Base-by-base conservation (phyloP, 2,113 vertebrate species). In the Chitala chitala region DNA sequence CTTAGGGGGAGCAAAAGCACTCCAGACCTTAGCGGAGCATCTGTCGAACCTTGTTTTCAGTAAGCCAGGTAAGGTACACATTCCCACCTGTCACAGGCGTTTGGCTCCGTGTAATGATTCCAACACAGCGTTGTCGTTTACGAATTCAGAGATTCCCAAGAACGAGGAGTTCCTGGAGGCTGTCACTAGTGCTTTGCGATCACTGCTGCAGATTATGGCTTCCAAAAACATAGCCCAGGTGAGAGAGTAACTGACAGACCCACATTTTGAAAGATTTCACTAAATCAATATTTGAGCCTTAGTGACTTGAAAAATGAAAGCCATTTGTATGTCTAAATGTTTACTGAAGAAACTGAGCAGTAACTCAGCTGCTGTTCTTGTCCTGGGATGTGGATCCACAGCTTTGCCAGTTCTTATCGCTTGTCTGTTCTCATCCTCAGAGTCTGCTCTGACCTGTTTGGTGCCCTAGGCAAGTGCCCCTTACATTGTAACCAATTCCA, bases 121-220 rank as follows among this genome's bases (percentile, higher is more conserved):
- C 5, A 9, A 38, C n/a, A 2, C 24, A 55, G 8, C 4, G 58
- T 22, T 51, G 2, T 76, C 33, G 2, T 80, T 20, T 83, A 82
- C 78, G 20, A 82, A 50, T 80, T 58, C 80, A 99, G 97, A 95
- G 78, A 88, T 95, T 38, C 86, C 90, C 73, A 90, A 92, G 82
- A 90, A 94, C 33, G 87, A 88, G 66, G 96, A 99, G 83, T 98
- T 98, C 79, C 87, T 98, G 13, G 97, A 99, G 89, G 94, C 96
- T 0, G 88, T 94, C 75, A 96, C 93, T 76, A 91, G 96, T 7
- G 97, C 97, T 72, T 85, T 98, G 84, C 90, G 97, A 17, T 95
- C 96, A 70, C 91, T 98, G 46, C 80, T 99, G 53, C 94, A 98
- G 87, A 94, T 91, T 78, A 92, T 96, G 84, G 94, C 96, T n/a